phyloP scores from a whole-genome alignment of 2,888 invertebrate species.

The Catocala nupta region DNA sequence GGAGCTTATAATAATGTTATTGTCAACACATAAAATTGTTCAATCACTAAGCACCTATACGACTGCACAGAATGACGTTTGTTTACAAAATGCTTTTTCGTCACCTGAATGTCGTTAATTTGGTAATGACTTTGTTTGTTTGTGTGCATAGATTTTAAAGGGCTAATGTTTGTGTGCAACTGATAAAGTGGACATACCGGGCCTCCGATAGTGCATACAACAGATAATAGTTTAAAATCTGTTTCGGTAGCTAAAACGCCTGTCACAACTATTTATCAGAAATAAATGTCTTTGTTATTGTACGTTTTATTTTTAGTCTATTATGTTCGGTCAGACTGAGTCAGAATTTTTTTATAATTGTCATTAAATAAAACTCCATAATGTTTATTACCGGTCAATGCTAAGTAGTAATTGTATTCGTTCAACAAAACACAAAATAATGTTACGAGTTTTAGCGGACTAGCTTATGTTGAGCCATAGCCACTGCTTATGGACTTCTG shows the following conservation, averaged over 20 bases:
- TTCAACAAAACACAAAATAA: no score
- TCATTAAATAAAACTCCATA: no score
- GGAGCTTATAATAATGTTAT: constrained; percentile 30
- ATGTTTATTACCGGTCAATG: no score
- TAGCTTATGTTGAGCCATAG: no score
- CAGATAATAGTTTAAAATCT: constrained; percentile 78
- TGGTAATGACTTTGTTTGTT: constrained; percentile 81
- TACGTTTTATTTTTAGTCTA: neutral
- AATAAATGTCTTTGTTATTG: constrained; percentile 30
- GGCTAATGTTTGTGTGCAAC: constrained; percentile 71
- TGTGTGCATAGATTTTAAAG: constrained; percentile 75
- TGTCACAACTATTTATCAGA: constrained; percentile 69
- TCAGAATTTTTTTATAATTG: no score
- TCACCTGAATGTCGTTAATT: constrained; percentile 84
- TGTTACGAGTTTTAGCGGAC: no score
- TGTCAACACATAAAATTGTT: constrained; percentile 30
- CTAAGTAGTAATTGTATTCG: no score
- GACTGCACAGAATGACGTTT: constrained; percentile 76
- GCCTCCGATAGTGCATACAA: constrained; percentile 76
- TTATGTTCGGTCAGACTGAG: no score
- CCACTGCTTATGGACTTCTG: no score
- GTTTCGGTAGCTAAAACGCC: constrained; percentile 82
- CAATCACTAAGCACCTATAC: constrained; percentile 66
- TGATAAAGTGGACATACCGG: constrained; percentile 83
- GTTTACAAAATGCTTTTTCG: constrained; percentile 85